Percentiles rank a stretch among this genome's conserved stretches.
These are phyloP conservation scores for Leptopilina clavipes DNA, from an alignment of 1,140 invertebrate species.

Conservation along the genomic window DNA sequence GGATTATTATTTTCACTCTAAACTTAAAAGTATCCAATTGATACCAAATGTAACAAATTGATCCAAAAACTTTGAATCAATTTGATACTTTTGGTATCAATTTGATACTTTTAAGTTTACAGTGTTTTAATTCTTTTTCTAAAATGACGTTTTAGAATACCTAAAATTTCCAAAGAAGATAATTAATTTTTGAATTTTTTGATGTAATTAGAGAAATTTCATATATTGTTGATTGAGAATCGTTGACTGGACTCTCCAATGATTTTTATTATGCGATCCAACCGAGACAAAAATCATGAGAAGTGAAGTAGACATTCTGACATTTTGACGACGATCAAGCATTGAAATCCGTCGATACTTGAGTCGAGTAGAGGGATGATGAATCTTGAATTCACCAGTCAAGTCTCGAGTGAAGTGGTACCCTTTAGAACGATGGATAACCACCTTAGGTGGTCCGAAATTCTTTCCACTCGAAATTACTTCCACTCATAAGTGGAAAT, in stretches of 20 bases:
- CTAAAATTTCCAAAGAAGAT: no score
- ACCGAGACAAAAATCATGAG: constrained; percentile 12
- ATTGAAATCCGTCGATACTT: constrained; percentile 58
- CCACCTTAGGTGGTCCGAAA: constrained; percentile 68
- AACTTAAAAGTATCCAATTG: no score
- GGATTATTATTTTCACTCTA: no score
- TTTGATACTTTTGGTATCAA: no score
- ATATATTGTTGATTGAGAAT: neutral
- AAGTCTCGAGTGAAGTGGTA: constrained; percentile 34
- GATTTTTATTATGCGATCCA: neutral
- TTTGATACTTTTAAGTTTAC: no score
- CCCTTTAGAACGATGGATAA: constrained; percentile 37
- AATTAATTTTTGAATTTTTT: neutral
- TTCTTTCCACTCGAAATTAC: constrained; percentile 66
- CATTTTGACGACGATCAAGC: constrained; percentile 46
- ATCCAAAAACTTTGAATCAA: no score
- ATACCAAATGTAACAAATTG: no score
- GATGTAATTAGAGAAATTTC: neutral
- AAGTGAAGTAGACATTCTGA: constrained; percentile 33
- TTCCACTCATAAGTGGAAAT: constrained; percentile 64
- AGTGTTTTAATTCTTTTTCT: no score
- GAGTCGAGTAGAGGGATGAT: constrained; percentile 46
- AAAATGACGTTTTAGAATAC: no score
- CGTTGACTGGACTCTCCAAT: neutral
- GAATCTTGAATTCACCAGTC: constrained; percentile 66